Evolutionary conservation across 2,888 invertebrate genomes (phyloP).

Genomic region (Eristalis pertinax): DNA sequence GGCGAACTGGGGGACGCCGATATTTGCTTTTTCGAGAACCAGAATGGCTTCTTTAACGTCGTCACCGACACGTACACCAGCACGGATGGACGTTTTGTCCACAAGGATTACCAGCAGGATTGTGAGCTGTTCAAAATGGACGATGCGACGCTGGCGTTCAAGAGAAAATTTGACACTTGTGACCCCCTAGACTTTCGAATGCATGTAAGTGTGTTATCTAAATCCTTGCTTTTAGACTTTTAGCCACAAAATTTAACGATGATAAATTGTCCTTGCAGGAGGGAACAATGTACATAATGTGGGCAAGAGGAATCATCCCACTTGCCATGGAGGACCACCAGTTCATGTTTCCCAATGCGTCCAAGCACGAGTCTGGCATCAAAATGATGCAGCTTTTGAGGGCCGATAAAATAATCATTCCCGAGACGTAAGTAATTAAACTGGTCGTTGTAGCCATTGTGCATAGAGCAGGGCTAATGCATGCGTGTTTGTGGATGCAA

Average conservation of each 20-base stretch:
- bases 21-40: conserved; percentile 90
- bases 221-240: background rate
- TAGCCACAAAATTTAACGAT: conserved; percentile 1
- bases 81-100: conserved; percentile 84
- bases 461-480: background rate
- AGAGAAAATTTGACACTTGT: conserved; percentile 92
- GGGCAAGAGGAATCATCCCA: conserved; percentile 90
- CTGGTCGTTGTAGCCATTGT: conserved; percentile 13
- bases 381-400: conserved; percentile 87
- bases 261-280: conserved; percentile 83
- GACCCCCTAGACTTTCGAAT: conserved; percentile 84
- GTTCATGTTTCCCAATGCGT: conserved; percentile 79
- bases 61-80: conserved; percentile 89
- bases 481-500: conserved; percentile 15
- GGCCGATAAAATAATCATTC: conserved; percentile 81
- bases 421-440: conserved; percentile 78
- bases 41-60: conserved; percentile 80
- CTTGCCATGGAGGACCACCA: conserved; percentile 82
- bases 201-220: conserved; percentile 77
- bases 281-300: conserved; percentile 93
- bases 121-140: conserved; percentile 84
- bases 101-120: conserved; percentile 88
- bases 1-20: conserved; percentile 89
- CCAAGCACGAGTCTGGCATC: conserved; percentile 86
- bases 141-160: conserved; percentile 88